Base-by-base conservation (phyloP, 64 coral and sea anemone species). In the Pocillopora verrucosa region DNA sequence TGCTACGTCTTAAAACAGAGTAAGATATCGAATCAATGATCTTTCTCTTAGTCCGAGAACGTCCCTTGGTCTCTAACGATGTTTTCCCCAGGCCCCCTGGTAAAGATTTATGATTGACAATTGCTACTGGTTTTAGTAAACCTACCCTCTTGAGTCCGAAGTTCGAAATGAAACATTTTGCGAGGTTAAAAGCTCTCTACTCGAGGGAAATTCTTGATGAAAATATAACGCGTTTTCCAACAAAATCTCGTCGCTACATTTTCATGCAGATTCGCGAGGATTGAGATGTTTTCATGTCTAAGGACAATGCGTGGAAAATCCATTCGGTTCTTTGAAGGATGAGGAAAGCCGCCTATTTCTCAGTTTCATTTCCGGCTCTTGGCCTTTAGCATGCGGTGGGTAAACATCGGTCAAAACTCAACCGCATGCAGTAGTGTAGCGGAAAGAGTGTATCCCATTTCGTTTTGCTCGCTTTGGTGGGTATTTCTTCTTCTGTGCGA, bases 361-460 rank as follows among this genome's bases (percentile, higher is more conserved):
- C 9, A 9, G 67, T 70, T 70, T 70, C 67, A 70, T 30, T 70
- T 81, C 79, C 79, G 79, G 30, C 15, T 14, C 4, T 11, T 59
- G 56, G n/a, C 59, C 24, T 70, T 24, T 70, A 24, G 60, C 79
- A 62, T 81, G 59, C 56, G 45, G 59, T 36, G 58, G 59, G 59
- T 34, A 81, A 64, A 62, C 16, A 81, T 51, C 41, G 41, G 41
- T 51, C 41, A 51, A 51, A 51, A 51, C 41, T 51, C 41, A 51
- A 51, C 16, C 20, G 60, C 79, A 22, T 16, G 16, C 59, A 61
- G 58, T 35, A 58, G 56, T 11, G 16, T 16, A 81, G 13, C 79
- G 58, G 59, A 81, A 81, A 16, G 20, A 13, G 11, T 4, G 14
- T 81, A 81, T 81, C 79, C 26, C 16, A 26, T 81, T 81, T 81